These are phyloP conservation scores for Parnassius glacialis DNA, from an alignment of 2,888 invertebrate species.

Conservation along the genomic window DNA sequence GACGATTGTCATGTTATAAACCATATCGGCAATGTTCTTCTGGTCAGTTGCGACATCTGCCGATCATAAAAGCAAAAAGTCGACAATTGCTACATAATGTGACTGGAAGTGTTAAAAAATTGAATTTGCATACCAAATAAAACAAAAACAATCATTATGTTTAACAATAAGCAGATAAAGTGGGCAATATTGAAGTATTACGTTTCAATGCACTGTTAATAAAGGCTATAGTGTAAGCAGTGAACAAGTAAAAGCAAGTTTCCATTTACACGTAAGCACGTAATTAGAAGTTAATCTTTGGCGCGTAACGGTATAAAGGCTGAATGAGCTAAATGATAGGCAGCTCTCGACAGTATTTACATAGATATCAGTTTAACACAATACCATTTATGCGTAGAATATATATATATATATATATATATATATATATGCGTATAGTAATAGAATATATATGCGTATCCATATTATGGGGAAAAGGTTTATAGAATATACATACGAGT, in stretches of 20 bases:
- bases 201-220: constrained; percentile 16
- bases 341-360: no score
- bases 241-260: constrained; percentile 16
- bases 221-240: constrained; percentile 15
- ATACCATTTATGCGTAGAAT: no score
- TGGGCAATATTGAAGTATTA: constrained; percentile 22
- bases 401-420: no score
- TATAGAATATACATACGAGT: no score
- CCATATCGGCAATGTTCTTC: no score
- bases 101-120: constrained; percentile 12
- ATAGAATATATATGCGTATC: no score
- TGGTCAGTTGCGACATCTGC: no score
- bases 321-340: neutral
- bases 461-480: no score
- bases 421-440: no score
- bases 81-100: neutral
- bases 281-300: constrained; percentile 18
- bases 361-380: no score
- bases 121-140: constrained; percentile 17
- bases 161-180: constrained; percentile 17
- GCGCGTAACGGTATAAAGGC: constrained; percentile 7
- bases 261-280: constrained; percentile 19
- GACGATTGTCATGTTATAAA: no score
- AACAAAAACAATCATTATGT: constrained; percentile 16
- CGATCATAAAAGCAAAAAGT: no score